Evolutionary conservation across 2,113 vertebrate genomes (phyloP), one percentile per base, ranked within the genome.

Genomic region (Eurystomus gularis): DNA sequence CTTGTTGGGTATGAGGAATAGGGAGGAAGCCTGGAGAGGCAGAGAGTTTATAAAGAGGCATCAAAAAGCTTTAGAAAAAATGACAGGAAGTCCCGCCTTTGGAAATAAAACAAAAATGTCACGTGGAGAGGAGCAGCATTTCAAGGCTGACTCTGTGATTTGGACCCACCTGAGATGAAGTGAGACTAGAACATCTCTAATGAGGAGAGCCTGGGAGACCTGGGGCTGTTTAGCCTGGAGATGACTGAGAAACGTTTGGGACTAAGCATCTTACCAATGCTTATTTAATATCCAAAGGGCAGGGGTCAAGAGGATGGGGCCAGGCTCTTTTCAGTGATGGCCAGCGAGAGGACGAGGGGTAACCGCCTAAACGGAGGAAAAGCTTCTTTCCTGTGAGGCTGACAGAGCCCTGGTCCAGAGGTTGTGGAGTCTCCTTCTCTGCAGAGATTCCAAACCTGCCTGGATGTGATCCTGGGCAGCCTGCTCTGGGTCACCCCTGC

Each of bases 111-210:
- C 75, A 33, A n/a, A n/a, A n/a, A 13, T 4, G 13, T 21, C 58
- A 7, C 0, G 0, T 46, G 40, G 40, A 65, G 37, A n/a, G 16
- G 16, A 78, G 57, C 10, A 23, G 3, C 18, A 0, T 93, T 60
- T 60, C 9, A 35, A 82, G 20, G 55, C 19, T 65, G 40, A 10
- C 11, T 52, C 10, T 69, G 57, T 0, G 2, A 17, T 69, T 48
- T 79, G 52, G 35, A 13, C 7, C 3, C 31, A 29, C 28, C 19
- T 24, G 35, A 39, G 46, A 4, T 25, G 52, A 42, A 31, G 11
- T 18, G 26, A 37, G 17, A 40, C 26, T 19, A 25, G 61, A 40
- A 37, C 11, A 26, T 40, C 37, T 40, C 17, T 64, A 24, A 40
- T 39, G 37, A 64, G 26, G 61, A 40, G 39, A 64, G 37, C 25